Conservation (phyloP, 2,797 vertebrate genomes). For the Xiphorhynchus erythropygius region DNA sequence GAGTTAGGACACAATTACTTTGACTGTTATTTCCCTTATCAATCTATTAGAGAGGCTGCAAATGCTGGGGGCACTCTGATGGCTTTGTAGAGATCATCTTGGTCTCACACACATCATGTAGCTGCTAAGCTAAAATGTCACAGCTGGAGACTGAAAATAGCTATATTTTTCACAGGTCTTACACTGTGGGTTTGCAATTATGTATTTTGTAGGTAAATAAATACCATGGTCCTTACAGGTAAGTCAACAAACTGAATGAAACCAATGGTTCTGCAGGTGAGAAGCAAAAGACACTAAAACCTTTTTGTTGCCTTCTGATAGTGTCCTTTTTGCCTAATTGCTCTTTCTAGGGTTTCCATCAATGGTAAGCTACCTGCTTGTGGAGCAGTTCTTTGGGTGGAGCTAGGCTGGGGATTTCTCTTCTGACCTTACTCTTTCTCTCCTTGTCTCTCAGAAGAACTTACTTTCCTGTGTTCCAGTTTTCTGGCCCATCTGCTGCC, state of each 20-base stretch:
- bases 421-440: conserved; percentile 35
- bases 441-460: conserved; percentile 30
- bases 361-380: neutral
- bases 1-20: neutral
- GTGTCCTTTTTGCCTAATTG: neutral
- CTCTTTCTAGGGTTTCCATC: neutral
- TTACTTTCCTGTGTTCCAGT: conserved; percentile 56
- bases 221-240: neutral
- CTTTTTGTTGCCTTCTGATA: neutral
- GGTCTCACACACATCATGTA: neutral
- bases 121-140: neutral
- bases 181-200: neutral
- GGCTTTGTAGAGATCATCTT: neutral
- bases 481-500: conserved; percentile 73
- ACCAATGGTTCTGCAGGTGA: neutral
- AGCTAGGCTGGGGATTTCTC: neutral
- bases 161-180: neutral
- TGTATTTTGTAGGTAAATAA: neutral
- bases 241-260: neutral
- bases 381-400: neutral
- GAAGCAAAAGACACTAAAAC: neutral
- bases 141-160: neutral
- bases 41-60: neutral
- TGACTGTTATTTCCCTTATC: neutral
- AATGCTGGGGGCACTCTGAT: neutral